Conservation (phyloP, 2,888 invertebrate species). For the Oscheius sp. region DNA sequence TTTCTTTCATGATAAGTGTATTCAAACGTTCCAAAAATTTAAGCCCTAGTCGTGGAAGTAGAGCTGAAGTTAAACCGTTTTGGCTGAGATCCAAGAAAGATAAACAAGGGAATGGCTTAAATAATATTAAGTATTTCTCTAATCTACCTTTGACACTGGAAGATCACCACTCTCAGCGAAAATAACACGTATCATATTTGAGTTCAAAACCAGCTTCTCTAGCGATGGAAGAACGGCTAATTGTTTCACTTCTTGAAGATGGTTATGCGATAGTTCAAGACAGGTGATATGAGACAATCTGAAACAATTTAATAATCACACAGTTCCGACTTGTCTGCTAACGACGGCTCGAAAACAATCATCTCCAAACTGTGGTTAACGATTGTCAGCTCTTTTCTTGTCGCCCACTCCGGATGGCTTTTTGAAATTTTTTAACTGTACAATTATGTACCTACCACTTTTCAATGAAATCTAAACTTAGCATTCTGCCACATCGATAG, state of each 20-base stretch:
- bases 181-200: neutral
- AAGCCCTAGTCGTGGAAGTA: constrained; percentile 8
- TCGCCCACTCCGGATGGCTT: neutral
- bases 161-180: neutral
- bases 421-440: neutral
- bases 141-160: neutral
- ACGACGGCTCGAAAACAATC: constrained; percentile 16
- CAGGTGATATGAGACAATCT: neutral
- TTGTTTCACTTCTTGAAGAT: constrained; percentile 12
- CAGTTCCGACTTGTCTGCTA: neutral
- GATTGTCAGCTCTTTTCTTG: neutral
- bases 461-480: constrained; percentile 24
- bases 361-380: constrained; percentile 22
- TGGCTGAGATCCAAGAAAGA: constrained; percentile 34
- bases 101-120: constrained; percentile 34
- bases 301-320: neutral
- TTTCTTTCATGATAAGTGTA: neutral
- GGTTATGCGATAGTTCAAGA: constrained; percentile 12
- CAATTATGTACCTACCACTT: constrained; percentile 11
- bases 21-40: neutral
- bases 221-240: neutral
- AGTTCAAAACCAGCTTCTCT: neutral
- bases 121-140: neutral
- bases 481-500: constrained; percentile 17
- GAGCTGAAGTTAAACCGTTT: neutral